Conservation (phyloP, 2,113 vertebrate genomes). For the Microcebus tavaratra region DNA sequence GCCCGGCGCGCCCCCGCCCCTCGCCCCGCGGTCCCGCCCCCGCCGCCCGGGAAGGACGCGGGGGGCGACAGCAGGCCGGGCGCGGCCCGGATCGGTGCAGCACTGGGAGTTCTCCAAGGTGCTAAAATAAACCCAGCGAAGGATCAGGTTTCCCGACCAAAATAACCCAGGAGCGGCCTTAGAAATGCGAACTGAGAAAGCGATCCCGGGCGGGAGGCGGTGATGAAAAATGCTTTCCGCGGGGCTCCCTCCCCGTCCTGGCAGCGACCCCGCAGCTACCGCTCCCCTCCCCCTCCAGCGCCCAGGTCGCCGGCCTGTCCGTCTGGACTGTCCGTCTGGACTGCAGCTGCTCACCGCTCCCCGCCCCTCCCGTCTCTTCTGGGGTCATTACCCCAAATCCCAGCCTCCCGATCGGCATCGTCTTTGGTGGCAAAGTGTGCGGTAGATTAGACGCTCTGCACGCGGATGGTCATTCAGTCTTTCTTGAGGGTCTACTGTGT, state of each 20-base stretch:
- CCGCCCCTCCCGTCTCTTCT: background rate
- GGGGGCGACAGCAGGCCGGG: background rate
- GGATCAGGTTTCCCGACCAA: slow-evolving; percentile 82
- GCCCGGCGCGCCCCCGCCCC: no score
- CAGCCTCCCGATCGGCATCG: background rate
- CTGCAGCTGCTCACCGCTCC: fast-evolving
- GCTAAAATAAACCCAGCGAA: slow-evolving; percentile 67
- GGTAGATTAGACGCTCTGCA: background rate
- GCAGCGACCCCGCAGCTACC: background rate
- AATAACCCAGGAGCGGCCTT: slow-evolving; percentile 77
- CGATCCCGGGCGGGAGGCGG: background rate
- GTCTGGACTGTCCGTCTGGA: no score
- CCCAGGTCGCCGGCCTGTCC: background rate
- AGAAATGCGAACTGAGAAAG: slow-evolving; percentile 57
- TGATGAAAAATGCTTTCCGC: slow-evolving; percentile 24
- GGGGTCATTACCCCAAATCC: background rate
- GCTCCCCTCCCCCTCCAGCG: background rate
- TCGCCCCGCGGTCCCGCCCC: background rate
- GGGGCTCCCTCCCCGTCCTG: background rate
- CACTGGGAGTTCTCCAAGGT: slow-evolving; percentile 79
- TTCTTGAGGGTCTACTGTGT: background rate
- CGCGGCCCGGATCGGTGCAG: slow-evolving; percentile 23
- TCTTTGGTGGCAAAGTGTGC: background rate
- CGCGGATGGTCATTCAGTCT: background rate
- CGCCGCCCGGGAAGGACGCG: background rate